Conservation (phyloP, 2,888 invertebrate species). For the Andrena minutula region DNA sequence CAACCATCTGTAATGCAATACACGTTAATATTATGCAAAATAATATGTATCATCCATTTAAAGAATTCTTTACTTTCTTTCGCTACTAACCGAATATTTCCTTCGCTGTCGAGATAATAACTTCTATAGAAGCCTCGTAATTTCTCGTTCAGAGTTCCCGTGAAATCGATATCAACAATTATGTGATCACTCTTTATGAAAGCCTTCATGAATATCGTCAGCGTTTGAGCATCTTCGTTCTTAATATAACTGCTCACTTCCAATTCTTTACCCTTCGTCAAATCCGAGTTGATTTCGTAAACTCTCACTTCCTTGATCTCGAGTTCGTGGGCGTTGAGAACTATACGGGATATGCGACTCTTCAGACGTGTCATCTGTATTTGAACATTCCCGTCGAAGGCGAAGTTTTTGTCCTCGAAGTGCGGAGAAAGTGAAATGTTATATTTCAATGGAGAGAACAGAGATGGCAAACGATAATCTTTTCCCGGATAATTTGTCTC, state of each 20-base stretch:
- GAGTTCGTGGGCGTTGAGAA: slow-evolving; percentile 86
- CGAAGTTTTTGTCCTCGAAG: slow-evolving; percentile 83
- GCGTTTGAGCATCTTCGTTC: slow-evolving; percentile 85
- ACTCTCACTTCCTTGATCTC: slow-evolving; percentile 72
- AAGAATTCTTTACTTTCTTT: neutral
- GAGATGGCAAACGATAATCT: slow-evolving; percentile 86
- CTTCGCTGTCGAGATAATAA: slow-evolving; percentile 84
- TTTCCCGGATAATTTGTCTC: slow-evolving; percentile 61
- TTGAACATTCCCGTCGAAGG: slow-evolving; percentile 85
- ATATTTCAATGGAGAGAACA: slow-evolving; percentile 79
- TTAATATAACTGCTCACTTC: neutral
- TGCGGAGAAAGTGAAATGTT: slow-evolving; percentile 79
- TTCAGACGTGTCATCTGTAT: slow-evolving; percentile 83
- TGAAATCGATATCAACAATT: slow-evolving; percentile 85
- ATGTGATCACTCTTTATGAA: slow-evolving; percentile 78
- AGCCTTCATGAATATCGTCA: slow-evolving; percentile 85
- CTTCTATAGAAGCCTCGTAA: slow-evolving; percentile 89
- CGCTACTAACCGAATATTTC: slow-evolving; percentile 85
- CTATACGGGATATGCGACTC: slow-evolving; percentile 80
- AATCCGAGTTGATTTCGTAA: neutral
- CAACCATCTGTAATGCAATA: slow-evolving; percentile 82
- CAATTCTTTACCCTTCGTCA: neutral
- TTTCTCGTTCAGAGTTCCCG: slow-evolving; percentile 86
- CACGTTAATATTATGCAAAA: too few relatives aligned
- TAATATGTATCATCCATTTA: neutral